These are phyloP conservation scores for Diarsia brunnea DNA, from an alignment of 2,888 invertebrate genomes.

Conservation along the genomic window DNA sequence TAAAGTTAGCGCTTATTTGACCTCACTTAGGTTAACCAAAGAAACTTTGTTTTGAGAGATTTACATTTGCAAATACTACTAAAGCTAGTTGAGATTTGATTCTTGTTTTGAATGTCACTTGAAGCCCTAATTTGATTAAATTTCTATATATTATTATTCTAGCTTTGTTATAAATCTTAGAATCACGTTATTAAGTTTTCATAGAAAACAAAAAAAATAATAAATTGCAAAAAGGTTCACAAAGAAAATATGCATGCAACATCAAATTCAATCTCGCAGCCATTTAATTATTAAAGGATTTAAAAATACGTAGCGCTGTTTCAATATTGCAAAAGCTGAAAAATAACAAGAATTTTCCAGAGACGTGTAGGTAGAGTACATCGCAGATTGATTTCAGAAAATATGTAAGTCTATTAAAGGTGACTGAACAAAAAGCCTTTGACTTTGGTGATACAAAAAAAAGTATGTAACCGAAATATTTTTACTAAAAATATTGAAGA, in stretches of 20 bases:
- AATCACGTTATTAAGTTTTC: neutral
- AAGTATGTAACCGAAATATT: neutral
- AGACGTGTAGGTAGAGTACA: neutral
- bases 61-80: neutral
- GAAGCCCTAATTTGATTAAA: neutral
- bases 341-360: neutral
- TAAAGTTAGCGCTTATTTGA: conserved; percentile 33
- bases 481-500: conserved; percentile 20
- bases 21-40: conserved; percentile 35
- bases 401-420: conserved; percentile 2
- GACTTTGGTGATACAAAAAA: neutral
- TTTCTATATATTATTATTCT: neutral
- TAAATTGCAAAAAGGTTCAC: neutral
- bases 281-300: conserved; percentile 10
- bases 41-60: conserved; percentile 30
- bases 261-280: neutral
- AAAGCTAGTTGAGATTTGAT: neutral
- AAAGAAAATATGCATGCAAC: neutral
- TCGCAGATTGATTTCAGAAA: conserved; percentile 6
- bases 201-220: neutral
- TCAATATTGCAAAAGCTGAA: conserved; percentile 8
- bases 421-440: neutral
- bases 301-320: conserved; percentile 1
- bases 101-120: neutral
- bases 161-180: neutral